These are phyloP conservation scores for Clytia hemisphaerica DNA, from an alignment of 30 jellyfish, hydroid and myxozoan genomes.

Conservation along the genomic window DNA sequence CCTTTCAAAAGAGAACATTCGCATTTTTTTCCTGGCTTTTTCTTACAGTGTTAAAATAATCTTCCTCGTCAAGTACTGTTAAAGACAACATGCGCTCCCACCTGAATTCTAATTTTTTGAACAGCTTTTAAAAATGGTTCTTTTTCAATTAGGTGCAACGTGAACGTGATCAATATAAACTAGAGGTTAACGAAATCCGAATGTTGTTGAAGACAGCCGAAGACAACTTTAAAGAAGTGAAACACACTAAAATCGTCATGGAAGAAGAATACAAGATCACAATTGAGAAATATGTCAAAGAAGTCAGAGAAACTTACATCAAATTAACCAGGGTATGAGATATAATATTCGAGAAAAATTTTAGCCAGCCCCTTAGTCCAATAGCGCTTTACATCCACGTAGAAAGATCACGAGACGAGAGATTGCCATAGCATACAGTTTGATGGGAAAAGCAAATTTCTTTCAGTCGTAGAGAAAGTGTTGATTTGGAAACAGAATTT, in stretches of 20 bases:
- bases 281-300: constrained; percentile 74
- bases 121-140: background rate
- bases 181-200: constrained; percentile 58
- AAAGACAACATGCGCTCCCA: background rate
- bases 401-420: too few relatives aligned
- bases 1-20: too few relatives aligned
- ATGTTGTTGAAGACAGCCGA: constrained; percentile 48
- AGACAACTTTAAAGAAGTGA: constrained; percentile 44
- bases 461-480: too few relatives aligned
- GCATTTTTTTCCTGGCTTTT: background rate
- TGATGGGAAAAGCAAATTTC: too few relatives aligned
- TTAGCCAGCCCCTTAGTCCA: too few relatives aligned
- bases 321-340: constrained; percentile 58
- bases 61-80: background rate
- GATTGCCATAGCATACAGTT: too few relatives aligned
- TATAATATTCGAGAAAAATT: too few relatives aligned
- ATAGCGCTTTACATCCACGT: too few relatives aligned
- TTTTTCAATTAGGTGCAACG: constrained; percentile 56
- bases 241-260: constrained; percentile 55
- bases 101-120: too few relatives aligned
- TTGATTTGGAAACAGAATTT: too few relatives aligned
- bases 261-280: constrained; percentile 69
- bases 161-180: constrained; percentile 67
- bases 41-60: background rate
- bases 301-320: constrained; percentile 52